phyloP scores from a whole-genome alignment of 2,888 invertebrate species.

The Folsomia manolachei region DNA sequence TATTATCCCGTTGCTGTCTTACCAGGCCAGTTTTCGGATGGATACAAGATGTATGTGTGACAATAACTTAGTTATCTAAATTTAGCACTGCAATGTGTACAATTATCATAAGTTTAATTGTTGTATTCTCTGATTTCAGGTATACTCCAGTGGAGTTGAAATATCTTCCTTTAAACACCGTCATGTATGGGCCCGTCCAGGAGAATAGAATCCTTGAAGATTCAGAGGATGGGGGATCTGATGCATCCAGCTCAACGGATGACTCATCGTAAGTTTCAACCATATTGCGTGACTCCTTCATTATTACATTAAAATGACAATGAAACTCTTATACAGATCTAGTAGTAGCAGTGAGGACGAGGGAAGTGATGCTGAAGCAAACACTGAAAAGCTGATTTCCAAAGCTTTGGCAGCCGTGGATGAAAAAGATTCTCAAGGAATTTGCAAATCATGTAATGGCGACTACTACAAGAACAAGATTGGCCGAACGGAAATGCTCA shows the following conservation, averaged over 20 bases:
- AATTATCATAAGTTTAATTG: too few species aligned
- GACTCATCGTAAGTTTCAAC: constrained; percentile 36
- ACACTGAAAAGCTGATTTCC: constrained; percentile 28
- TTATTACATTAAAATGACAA: not conserved
- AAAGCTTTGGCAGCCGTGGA: constrained; percentile 34
- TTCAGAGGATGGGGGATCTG: constrained; percentile 61
- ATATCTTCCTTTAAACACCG: constrained; percentile 89
- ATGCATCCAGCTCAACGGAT: constrained; percentile 54
- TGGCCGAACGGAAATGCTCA: constrained; percentile 59
- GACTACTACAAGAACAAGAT: constrained; percentile 57
- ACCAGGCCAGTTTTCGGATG: constrained; percentile 93
- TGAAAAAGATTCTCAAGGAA: constrained; percentile 27
- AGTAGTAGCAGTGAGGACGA: constrained; percentile 32
- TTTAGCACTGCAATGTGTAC: not conserved
- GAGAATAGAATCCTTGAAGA: constrained; percentile 56
- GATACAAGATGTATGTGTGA: constrained; percentile 67
- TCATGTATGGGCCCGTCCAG: constrained; percentile 65
- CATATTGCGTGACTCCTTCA: too few species aligned
- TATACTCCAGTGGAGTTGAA: constrained; percentile 82
- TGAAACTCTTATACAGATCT: constrained; percentile 18
- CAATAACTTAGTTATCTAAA: too few species aligned
- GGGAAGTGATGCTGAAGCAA: constrained; percentile 15
- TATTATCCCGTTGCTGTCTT: constrained; percentile 89
- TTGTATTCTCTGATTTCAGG: too few species aligned
- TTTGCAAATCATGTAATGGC: constrained; percentile 58